Evolutionary conservation across 2,113 vertebrate genomes (phyloP), one percentile per base, ranked within the genome.

Genomic region (Bufo bufo): DNA sequence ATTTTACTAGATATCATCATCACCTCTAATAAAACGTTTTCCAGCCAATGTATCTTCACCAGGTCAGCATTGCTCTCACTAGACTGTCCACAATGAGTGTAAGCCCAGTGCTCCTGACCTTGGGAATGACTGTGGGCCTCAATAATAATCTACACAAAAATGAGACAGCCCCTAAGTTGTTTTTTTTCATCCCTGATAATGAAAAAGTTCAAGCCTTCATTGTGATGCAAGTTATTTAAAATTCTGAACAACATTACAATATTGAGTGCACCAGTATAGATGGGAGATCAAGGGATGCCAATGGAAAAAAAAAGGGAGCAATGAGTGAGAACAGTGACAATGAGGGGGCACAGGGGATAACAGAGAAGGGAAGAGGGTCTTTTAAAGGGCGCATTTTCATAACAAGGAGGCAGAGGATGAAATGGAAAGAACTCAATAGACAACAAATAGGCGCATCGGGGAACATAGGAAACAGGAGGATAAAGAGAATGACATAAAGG

Each of bases 371-470:
- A 82, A 83, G 58, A 84, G 77, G 87, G 87, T 88, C 87, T 61
- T 88, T 88, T 77, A 84, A 88, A 88, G 87, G 87, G 58, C 87
- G 63, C 87, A 88, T 88, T 88, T 88, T 88, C 69, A 88, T 88
- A 88, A 88, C 87, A 88, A 88, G 80, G 58, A 77, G 47, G 69
- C 69, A 52, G 56, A 84, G 80, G 69, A 83, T 65, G n/a, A 47
- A 77, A 77, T 71, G 71, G 80, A 77, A 88, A 43, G 72, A 72
- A 54, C 87, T 88, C 87, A 88, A 83, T 88, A 82, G 87, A 63
- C 80, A 84, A 88, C 87, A 88, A 84, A 88, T 88, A 77, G 47
- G 87, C 87, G 61, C 87, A 83, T 88, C 81, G 59, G 54, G 56
- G 59, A 84, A 88, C 80, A 88, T 82, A 88, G 87, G 87, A 88